Percentiles rank a stretch among this genome's conserved stretches.
Conservation (phyloP, 2,113 vertebrate genomes). For the Oceanodroma tethys region DNA sequence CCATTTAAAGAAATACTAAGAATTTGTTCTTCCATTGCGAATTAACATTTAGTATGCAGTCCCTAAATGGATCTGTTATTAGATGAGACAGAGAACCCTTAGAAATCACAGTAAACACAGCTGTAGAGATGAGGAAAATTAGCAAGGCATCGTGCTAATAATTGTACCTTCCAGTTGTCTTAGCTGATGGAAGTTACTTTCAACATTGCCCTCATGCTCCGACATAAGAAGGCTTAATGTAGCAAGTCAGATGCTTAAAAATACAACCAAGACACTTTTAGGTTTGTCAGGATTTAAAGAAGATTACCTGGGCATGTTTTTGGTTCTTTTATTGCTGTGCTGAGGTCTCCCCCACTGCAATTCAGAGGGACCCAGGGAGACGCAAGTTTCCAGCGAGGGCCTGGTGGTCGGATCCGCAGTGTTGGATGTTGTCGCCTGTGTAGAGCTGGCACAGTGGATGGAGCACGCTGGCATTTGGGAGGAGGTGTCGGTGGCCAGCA, state of each 20-base stretch:
- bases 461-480: background rate
- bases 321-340: background rate
- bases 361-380: background rate
- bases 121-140: constrained; percentile 21
- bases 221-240: background rate
- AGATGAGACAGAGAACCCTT: constrained; percentile 25
- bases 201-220: background rate
- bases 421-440: background rate
- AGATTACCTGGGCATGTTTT: background rate
- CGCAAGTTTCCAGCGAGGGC: background rate
- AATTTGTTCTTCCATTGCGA: constrained; percentile 15
- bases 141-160: background rate
- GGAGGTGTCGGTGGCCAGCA: background rate
- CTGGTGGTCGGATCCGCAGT: background rate
- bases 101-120: constrained; percentile 42
- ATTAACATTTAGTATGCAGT: background rate
- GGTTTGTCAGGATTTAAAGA: background rate
- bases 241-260: background rate
- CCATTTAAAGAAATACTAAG: background rate
- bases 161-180: constrained; percentile 17
- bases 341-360: background rate
- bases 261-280: background rate
- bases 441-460: background rate
- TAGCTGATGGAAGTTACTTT: background rate
- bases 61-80: constrained; percentile 19